Percentiles rank a stretch among this genome's conserved stretches.
Evolutionary conservation across 2,113 vertebrate species (phyloP).

Genomic region (Stercorarius parasiticus): DNA sequence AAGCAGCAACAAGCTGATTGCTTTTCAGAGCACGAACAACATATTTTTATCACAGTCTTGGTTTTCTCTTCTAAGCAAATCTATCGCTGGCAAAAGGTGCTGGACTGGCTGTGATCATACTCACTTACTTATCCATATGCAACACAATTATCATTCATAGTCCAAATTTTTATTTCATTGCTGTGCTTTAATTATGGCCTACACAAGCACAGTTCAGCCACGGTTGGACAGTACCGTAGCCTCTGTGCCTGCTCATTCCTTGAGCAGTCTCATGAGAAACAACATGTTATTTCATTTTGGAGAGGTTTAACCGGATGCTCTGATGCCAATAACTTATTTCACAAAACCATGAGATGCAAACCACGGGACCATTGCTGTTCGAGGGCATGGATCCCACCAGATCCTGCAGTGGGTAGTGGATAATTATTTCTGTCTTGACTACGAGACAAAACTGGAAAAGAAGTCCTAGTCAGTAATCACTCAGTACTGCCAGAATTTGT

Average conservation of each 20-base stretch:
- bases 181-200: neutral
- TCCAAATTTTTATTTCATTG: neutral
- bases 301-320: neutral
- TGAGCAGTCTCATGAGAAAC: neutral
- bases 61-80: neutral
- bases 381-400: neutral
- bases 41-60: neutral
- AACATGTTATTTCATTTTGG: neutral
- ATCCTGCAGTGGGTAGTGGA: neutral
- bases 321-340: neutral
- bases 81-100: neutral
- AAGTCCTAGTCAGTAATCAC: neutral
- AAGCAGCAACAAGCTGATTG: neutral
- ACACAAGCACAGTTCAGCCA: rapidly evolving
- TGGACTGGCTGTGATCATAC: neutral
- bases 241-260: neutral
- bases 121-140: neutral
- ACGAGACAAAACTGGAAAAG: neutral
- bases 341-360: neutral
- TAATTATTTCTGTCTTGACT: neutral
- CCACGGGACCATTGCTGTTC: neutral
- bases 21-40: neutral
- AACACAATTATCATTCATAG: neutral
- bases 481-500: neutral
- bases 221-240: rapidly evolving